Evolutionary conservation across 2,113 vertebrate species (phyloP), one percentile per base, ranked within the genome.

Genomic region (Callopanchax toddi): DNA sequence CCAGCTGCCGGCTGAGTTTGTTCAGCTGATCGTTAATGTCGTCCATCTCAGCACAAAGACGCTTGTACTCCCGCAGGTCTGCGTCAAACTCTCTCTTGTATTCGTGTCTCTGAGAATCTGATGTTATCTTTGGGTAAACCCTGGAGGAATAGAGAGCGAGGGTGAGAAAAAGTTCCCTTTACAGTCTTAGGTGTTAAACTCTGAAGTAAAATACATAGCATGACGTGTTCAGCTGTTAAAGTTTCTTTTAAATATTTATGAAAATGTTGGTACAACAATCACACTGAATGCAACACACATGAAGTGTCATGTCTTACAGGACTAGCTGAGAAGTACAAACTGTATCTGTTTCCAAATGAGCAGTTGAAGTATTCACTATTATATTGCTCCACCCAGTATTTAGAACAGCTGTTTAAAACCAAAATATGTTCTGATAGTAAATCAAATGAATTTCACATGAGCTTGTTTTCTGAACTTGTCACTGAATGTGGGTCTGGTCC

Each of bases 61-160:
- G 87, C 71, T 95, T 95, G 86, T 96, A 96, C 0, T 79, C 82
- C 53, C 76, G 85, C 1, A 96, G 91, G 63, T 96, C 93, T 0
- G 79, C 65, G 42, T 95, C 94, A 1, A 96, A 96, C 78, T 95
- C 93, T 58, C 88, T 82, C 84, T 95, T 96, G 45, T 96, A 95
- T 0, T 84, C 78, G 16, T 95, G 94, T 0, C 94, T 90, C 53
- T 90, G 69, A 1, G 29, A 7, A 10, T 93, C 93, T 0, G 92
- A 93, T 0, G 70, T 75, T 62, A 96, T 94, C 11, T 89, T 89
- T 0, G 95, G 95, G 78, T 95, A 95, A 1, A 86, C 20, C n/a
- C 95, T 95, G 81, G 40, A 42, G 37, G 20, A 61, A 36, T 9
- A 32, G 20, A 6, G 5, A 22, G 25, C 40, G n/a, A 25, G 1